These are phyloP conservation scores for Zygothrica quintamaculata DNA, from an alignment of 2,888 invertebrate species.

Conservation along the genomic window DNA sequence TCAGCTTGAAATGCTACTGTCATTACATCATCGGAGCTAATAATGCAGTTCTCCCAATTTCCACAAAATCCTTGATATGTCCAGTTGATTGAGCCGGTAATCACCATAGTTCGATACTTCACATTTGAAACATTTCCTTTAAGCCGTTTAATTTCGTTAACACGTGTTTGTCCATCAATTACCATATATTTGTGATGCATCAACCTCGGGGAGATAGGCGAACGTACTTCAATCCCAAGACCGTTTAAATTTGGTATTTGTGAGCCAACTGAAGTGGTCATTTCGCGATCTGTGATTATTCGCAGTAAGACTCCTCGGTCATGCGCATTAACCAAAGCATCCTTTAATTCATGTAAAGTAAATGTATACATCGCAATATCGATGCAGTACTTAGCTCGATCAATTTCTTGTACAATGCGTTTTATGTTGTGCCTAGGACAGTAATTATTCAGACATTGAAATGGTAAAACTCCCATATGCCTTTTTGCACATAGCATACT, in stretches of 20 bases:
- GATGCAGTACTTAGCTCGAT: constrained; percentile 73
- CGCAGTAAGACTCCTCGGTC: constrained; percentile 74
- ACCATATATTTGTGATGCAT: constrained; percentile 84
- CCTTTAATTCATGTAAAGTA: constrained; percentile 57
- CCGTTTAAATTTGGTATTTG: constrained; percentile 56
- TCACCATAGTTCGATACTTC: constrained; percentile 34
- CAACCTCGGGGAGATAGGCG: constrained; percentile 59
- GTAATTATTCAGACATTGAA: constrained; percentile 44
- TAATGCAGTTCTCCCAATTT: constrained; percentile 82
- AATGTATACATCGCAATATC: constrained; percentile 82
- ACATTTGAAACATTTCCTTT: neutral
- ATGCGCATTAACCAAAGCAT: constrained; percentile 66
- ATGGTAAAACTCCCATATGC: no score
- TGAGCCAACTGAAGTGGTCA: constrained; percentile 64
- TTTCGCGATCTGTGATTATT: constrained; percentile 78
- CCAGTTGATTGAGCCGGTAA: constrained; percentile 82
- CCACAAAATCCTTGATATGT: constrained; percentile 82
- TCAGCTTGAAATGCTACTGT: constrained; percentile 70
- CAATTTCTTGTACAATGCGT: constrained; percentile 63
- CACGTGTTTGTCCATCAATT: constrained; percentile 73
- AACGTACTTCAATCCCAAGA: constrained; percentile 73
- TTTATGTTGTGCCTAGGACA: constrained; percentile 58
- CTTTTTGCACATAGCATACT: no score
- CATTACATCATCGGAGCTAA: constrained; percentile 68
- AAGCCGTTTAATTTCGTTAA: constrained; percentile 18